Conservation (phyloP, 2,797 vertebrate species). For the Sebastes steindachneri region DNA sequence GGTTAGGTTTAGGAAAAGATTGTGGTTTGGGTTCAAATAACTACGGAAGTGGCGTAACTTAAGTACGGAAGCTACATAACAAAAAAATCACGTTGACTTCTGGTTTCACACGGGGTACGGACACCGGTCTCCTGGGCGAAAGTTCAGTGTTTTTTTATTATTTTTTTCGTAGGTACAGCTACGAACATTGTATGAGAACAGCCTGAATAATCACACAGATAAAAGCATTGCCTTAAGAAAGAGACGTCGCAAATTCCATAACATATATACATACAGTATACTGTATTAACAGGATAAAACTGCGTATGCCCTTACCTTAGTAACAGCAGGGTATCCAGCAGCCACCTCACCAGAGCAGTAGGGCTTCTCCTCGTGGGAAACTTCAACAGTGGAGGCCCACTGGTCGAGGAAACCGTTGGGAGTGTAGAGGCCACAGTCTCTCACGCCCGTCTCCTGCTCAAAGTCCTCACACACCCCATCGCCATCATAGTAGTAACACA, state of each 20-base stretch:
- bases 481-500: constrained; percentile 97
- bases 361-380: constrained; percentile 92
- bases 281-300: background rate
- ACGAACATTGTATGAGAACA: too few species aligned
- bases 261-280: background rate
- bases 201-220: background rate
- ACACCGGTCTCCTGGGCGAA: too few species aligned
- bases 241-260: background rate
- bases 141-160: too few species aligned
- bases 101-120: too few species aligned
- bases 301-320: constrained; percentile 86
- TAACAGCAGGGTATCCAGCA: constrained; percentile 93
- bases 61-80: too few species aligned
- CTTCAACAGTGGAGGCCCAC: constrained; percentile 92
- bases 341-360: constrained; percentile 95
- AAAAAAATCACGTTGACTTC: too few species aligned
- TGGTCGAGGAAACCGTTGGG: constrained; percentile 96
- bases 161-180: too few species aligned
- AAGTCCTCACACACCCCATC: constrained; percentile 98
- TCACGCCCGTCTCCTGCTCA: constrained; percentile 93
- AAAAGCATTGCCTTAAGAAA: background rate
- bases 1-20: too few species aligned
- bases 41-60: too few species aligned
- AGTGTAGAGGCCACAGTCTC: constrained; percentile 96
- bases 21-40: too few species aligned